These are phyloP conservation scores for Cephalopterus ornatus DNA, from an alignment of 2,113 vertebrate species.

Conservation along the genomic window DNA sequence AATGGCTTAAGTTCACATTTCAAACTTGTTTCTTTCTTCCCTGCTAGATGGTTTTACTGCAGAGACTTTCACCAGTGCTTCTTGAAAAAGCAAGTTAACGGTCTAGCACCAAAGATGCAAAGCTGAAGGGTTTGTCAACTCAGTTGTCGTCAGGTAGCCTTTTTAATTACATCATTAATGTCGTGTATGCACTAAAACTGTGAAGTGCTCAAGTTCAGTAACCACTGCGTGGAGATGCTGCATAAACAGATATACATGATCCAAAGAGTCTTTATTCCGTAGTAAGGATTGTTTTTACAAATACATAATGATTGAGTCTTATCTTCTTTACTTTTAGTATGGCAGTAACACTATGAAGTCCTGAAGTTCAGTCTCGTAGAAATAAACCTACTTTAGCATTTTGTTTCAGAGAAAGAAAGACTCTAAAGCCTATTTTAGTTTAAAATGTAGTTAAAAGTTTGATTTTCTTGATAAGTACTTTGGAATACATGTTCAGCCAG, in stretches of 20 bases:
- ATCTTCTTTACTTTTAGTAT: not conserved
- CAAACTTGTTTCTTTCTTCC: not conserved
- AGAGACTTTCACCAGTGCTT: not conserved
- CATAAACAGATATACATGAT: not conserved
- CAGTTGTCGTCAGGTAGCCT: not conserved
- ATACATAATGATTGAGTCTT: not conserved
- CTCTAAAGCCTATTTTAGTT: constrained; percentile 10
- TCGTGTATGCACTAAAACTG: not conserved
- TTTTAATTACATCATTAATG: not conserved
- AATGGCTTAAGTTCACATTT: not conserved
- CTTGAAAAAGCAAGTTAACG: not conserved
- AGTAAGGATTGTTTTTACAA: not conserved
- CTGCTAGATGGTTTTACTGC: not conserved
- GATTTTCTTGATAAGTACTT: not conserved
- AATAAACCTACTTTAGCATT: not conserved
- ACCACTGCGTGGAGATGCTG: not conserved
- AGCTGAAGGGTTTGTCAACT: not conserved
- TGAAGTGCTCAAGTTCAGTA: not conserved
- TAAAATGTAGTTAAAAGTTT: constrained; percentile 10
- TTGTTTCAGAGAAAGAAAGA: not conserved
- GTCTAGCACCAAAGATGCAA: not conserved
- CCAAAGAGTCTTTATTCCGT: not conserved
- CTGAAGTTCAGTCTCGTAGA: not conserved
- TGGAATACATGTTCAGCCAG: not conserved
- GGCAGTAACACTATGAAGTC: not conserved